Conservation (phyloP, 2,888 invertebrate species). For the Cryptus armator region DNA sequence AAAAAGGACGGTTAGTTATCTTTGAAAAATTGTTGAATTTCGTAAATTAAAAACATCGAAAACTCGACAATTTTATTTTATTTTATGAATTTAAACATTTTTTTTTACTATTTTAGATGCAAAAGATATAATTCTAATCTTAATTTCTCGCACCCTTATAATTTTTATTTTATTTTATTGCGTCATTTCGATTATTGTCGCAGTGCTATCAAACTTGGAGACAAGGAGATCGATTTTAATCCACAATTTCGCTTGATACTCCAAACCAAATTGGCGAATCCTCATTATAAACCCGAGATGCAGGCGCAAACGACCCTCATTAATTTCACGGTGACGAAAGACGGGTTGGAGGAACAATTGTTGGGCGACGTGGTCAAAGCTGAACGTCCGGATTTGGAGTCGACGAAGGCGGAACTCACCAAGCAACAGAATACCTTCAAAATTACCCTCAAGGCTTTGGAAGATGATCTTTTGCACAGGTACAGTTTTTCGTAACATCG, state of each 20-base stretch:
- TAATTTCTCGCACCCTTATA: neutral
- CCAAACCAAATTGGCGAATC: conserved; percentile 97
- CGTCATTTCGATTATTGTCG: neutral
- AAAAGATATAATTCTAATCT: neutral
- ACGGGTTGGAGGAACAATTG: conserved; percentile 97
- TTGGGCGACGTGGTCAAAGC: conserved; percentile 97
- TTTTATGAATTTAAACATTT: no score
- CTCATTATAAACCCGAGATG: conserved; percentile 98
- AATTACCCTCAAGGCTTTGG: conserved; percentile 95
- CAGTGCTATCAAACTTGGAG: conserved; percentile 93
- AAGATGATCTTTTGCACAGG: conserved; percentile 93
- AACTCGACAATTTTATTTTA: no score
- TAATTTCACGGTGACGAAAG: conserved; percentile 97
- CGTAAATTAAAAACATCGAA: neutral
- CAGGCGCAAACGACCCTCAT: conserved; percentile 98
- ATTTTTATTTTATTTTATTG: neutral
- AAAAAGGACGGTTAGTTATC: conserved; percentile 90
- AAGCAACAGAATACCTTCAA: conserved; percentile 98
- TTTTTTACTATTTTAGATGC: conserved; percentile 12
- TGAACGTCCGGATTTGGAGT: conserved; percentile 96
- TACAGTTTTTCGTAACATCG: conserved; percentile 48
- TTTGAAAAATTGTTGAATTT: neutral
- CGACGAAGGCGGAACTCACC: conserved; percentile 92
- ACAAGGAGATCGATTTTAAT: conserved; percentile 96
- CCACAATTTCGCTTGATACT: conserved; percentile 93